A percentile compares a stretch with the other conserved stretches of the same genome.
Evolutionary conservation across 2,113 vertebrate genomes (phyloP).

Genomic region (Tachycineta bicolor): DNA sequence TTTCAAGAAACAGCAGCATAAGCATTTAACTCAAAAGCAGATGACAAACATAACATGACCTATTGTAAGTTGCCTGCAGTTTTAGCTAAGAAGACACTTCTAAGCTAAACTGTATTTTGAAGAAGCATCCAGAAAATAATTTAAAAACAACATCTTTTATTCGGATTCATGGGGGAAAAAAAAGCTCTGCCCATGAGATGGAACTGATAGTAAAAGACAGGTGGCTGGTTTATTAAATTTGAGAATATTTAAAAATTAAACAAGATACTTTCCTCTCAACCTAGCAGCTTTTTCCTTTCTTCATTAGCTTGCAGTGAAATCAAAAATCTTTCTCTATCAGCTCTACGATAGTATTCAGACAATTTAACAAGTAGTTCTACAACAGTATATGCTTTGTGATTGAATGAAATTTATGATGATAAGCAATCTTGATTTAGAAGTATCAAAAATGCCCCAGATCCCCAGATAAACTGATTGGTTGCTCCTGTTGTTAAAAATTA

Average conservation of each 20-base stretch:
- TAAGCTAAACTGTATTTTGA: background rate
- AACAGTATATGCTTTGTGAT: background rate
- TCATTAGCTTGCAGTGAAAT: background rate
- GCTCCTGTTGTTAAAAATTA: background rate
- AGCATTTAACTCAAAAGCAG: background rate
- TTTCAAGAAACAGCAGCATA: background rate
- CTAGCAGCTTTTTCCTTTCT: background rate
- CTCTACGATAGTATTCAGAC: fast-evolving
- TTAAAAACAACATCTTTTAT: background rate
- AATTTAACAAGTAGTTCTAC: background rate
- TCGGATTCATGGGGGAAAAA: background rate
- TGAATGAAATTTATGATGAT: background rate
- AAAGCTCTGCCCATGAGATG: background rate
- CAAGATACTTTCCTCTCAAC: background rate
- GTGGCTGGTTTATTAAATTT: background rate
- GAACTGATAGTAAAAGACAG: background rate
- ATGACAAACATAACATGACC: background rate
- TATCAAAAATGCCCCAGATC: background rate
- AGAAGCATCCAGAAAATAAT: background rate
- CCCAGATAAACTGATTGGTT: background rate
- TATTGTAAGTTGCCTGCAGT: background rate
- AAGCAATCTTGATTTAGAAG: background rate
- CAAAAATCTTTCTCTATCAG: background rate
- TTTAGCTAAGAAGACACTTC: background rate
- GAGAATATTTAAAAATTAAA: background rate